Percentiles rank a stretch among this genome's conserved stretches.
phyloP scores from a whole-genome alignment of 2,113 vertebrate genomes.

The Lagenorhynchus albirostris region DNA sequence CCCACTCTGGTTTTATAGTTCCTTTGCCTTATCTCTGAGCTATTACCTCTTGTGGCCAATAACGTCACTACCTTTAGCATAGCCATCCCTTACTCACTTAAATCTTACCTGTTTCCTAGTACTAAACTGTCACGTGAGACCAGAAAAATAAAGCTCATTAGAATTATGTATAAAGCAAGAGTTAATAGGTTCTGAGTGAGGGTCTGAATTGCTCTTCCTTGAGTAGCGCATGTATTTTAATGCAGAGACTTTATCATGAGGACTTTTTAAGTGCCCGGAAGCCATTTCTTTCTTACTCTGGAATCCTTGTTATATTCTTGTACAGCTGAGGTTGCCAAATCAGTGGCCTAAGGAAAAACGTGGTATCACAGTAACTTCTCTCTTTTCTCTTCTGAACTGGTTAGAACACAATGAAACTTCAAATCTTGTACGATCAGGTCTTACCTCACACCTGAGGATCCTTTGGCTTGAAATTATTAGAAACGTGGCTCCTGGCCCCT shows the following conservation, averaged over 20 bases:
- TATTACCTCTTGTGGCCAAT: not conserved
- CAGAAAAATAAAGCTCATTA: not conserved
- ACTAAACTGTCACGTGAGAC: not conserved
- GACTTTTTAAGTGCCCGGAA: not conserved
- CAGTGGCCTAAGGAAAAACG: not conserved
- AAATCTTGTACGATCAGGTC: not conserved
- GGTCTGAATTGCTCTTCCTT: not conserved
- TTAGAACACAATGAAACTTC: not conserved
- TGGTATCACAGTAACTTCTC: not conserved
- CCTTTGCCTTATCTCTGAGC: not conserved
- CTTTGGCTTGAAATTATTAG: not conserved
- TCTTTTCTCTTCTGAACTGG: not conserved
- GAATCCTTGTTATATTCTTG: not conserved
- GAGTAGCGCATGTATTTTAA: fast-evolving
- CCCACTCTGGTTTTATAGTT: fast-evolving
- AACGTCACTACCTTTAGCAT: not conserved
- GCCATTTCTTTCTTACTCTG: not conserved
- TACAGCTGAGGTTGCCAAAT: not conserved
- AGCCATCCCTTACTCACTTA: not conserved
- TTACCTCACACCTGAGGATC: not conserved
- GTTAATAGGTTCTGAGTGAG: not conserved
- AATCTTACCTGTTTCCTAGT: not conserved
- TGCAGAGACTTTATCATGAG: not conserved
- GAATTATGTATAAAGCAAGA: not conserved
- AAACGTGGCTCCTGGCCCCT: slow-evolving; percentile 10